Evolutionary conservation across 1,140 invertebrate genomes (phyloP).

Genomic region (Glomeris maerens): DNA sequence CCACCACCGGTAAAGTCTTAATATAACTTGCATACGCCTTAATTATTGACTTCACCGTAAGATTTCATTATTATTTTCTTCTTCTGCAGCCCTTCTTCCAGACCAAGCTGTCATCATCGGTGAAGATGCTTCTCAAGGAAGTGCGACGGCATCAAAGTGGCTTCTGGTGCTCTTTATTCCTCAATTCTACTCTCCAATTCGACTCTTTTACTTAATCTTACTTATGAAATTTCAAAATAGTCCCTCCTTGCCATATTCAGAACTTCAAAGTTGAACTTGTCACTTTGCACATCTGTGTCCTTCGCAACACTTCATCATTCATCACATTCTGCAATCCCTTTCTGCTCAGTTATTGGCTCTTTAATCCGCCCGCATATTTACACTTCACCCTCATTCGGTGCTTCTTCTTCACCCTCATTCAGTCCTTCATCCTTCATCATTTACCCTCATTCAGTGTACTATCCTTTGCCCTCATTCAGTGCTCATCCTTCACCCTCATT

Average conservation of each 20-base stretch:
- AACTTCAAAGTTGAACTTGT: not conserved
- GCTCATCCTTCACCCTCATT: too few relatives aligned
- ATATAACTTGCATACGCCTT: not conserved
- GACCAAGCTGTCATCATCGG: not conserved
- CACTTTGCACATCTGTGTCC: not conserved
- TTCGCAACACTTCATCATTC: too few relatives aligned
- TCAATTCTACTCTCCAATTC: not conserved
- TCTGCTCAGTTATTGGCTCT: too few relatives aligned
- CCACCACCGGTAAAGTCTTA: constrained; percentile 34
- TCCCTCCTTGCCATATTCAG: not conserved
- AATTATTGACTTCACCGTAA: not conserved
- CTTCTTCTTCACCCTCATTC: too few relatives aligned
- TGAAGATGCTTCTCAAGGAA: not conserved
- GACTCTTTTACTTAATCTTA: not conserved
- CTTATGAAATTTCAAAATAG: not conserved
- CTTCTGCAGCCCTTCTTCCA: constrained; percentile 4
- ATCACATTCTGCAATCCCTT: too few relatives aligned
- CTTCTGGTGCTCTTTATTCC: not conserved
- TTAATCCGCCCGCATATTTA: too few relatives aligned
- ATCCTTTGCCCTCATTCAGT: too few relatives aligned
- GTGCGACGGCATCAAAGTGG: not conserved
- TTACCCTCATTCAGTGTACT: too few relatives aligned
- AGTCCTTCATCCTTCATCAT: too few relatives aligned
- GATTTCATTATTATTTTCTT: not conserved
- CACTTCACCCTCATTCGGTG: too few relatives aligned